Percentiles rank a stretch among this genome's conserved stretches.
These are phyloP conservation scores for Oasisia sp. DNA, from an alignment of 2,888 invertebrate genomes.

Conservation along the genomic window DNA sequence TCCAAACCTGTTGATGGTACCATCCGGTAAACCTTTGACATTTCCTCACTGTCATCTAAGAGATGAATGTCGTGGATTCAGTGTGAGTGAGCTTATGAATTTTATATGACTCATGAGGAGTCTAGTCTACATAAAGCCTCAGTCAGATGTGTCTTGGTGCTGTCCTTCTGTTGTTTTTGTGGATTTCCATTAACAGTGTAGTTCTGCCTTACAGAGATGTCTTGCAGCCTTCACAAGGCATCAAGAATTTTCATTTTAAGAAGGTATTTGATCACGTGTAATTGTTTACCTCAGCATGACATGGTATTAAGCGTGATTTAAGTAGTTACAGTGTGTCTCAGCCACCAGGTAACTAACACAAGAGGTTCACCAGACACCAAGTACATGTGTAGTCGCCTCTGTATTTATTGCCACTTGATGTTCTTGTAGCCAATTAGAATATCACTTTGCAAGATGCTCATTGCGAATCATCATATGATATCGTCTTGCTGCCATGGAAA, in stretches of 20 bases:
- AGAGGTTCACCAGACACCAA: neutral
- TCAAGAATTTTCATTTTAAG: neutral
- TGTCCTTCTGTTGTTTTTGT: neutral
- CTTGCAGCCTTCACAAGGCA: neutral
- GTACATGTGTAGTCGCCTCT: neutral
- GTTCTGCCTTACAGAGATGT: neutral
- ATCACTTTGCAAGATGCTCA: slow-evolving; percentile 1
- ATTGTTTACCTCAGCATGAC: neutral
- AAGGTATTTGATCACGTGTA: neutral
- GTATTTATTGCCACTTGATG: neutral
- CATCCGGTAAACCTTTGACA: neutral
- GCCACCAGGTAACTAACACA: neutral
- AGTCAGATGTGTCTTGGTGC: neutral
- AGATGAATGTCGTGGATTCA: neutral
- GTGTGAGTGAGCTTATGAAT: neutral
- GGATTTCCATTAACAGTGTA: neutral
- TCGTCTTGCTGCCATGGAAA: neutral
- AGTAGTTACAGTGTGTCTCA: neutral
- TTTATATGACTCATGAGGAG: neutral
- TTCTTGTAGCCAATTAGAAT: neutral
- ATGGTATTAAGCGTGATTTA: neutral
- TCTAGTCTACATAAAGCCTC: neutral
- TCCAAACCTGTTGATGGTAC: neutral
- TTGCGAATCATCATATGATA: neutral
- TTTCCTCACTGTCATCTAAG: too few species aligned